These are phyloP conservation scores for Epinotia demarniana DNA, from an alignment of 2,888 invertebrate genomes.

Conservation along the genomic window DNA sequence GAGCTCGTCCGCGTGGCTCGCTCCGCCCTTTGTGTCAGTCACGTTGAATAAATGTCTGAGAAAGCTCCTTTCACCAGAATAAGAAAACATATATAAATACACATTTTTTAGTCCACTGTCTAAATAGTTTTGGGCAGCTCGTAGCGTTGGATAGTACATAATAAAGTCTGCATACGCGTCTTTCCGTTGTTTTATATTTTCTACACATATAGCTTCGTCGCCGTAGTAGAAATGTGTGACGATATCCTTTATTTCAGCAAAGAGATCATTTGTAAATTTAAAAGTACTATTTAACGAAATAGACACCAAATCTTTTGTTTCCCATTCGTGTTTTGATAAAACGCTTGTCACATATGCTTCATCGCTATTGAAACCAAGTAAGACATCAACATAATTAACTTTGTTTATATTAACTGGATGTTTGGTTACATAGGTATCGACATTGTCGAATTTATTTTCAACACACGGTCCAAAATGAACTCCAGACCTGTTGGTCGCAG, in stretches of 20 bases:
- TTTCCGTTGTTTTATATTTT: conserved; percentile 50
- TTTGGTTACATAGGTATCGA: conserved; percentile 58
- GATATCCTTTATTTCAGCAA: conserved; percentile 50
- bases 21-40: conserved; percentile 45
- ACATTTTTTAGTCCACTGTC: conserved; percentile 54
- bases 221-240: conserved; percentile 42
- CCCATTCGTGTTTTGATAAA: not conserved
- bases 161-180: conserved; percentile 62
- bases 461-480: conserved; percentile 60
- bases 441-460: conserved; percentile 59
- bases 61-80: conserved; percentile 53
- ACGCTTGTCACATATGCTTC: conserved; percentile 50
- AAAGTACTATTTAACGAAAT: not conserved
- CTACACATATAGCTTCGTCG: conserved; percentile 42
- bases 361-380: conserved; percentile 63
- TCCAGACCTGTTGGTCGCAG: conserved; percentile 49
- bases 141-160: conserved; percentile 59
- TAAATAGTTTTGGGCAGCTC: conserved; percentile 57
- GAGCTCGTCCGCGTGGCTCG: conserved; percentile 64
- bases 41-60: conserved; percentile 8
- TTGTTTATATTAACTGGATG: conserved; percentile 58
- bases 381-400: conserved; percentile 56
- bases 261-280: conserved; percentile 23
- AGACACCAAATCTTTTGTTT: conserved; percentile 7
- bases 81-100: conserved; percentile 67